These are phyloP conservation scores for Fringilla coelebs DNA, from an alignment of 2,797 vertebrate species.

Conservation along the genomic window DNA sequence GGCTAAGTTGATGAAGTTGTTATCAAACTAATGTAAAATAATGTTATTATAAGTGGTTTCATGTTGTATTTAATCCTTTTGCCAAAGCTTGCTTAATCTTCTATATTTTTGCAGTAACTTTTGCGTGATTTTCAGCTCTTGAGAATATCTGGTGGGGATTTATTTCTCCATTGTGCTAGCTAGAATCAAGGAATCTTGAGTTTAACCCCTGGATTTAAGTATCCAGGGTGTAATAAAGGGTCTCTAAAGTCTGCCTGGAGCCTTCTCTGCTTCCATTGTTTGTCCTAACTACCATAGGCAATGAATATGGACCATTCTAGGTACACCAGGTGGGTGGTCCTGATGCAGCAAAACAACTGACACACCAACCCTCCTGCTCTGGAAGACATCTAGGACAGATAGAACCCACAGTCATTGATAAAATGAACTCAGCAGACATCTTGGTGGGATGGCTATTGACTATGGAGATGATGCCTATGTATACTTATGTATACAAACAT, in stretches of 20 bases:
- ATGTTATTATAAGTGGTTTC: neutral
- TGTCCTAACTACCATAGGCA: neutral
- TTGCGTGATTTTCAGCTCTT: neutral
- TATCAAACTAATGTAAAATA: neutral
- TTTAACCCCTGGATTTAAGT: neutral
- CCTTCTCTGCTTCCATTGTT: neutral
- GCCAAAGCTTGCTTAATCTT: neutral
- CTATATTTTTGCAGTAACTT: neutral
- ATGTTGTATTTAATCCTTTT: neutral
- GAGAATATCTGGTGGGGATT: neutral
- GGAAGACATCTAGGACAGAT: neutral
- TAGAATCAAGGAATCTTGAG: neutral
- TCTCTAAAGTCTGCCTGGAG: neutral
- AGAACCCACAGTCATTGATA: neutral
- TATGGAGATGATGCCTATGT: neutral
- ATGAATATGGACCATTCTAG: neutral
- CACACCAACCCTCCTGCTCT: neutral
- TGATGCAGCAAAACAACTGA: neutral
- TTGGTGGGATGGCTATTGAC: neutral
- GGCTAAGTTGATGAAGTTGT: neutral
- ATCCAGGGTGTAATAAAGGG: neutral
- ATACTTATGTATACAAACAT: neutral
- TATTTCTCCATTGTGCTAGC: neutral
- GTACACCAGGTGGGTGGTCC: neutral
- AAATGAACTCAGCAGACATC: neutral